Base-by-base conservation (phyloP, 2,888 invertebrate species). In the Tetrapedia diversipes region DNA sequence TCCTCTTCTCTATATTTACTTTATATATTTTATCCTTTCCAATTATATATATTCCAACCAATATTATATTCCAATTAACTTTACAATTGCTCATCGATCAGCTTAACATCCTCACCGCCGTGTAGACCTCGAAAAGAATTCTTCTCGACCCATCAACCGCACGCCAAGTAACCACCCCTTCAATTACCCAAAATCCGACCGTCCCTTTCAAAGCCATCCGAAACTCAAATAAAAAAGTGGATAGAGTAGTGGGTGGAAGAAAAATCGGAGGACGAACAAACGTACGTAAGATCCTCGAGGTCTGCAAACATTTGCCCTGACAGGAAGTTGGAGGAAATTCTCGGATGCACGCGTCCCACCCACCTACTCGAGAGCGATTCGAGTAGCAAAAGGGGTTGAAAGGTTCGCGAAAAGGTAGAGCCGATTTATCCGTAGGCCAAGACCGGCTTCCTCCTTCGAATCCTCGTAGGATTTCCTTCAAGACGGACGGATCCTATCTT, bases 401-500 rank as follows among this genome's bases (percentile, higher is more conserved):
- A 79, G 65, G 63, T 67, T 71, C 45, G 41, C 59, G 81, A 81
- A 84, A 84, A 82, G 78, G 73, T 63, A 68, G 72, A 77, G 70
- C 72, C 82, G 84, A 84, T 84, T 84, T 84, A 84, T 84, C 77
- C 61, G 54, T 22, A 41, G 37, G 29, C 78, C 34, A 22, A 49
- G 59, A 45, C 60, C 64, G 0, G 16, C 73, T 73, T 69, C 61
- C 59, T 22, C 19, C n/a, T n/a, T n/a, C 61, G 80, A 80, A 84
- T 74, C 51, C 79, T 61, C 73, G 45, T 10, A 76, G 84, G 84
- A 84, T 84, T 78, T 75, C 79, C 72, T 80, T 79, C 78, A 70
- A 59, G 64, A 69, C 53, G 41, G 51, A 39, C 49, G 63, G 66
- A 73, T 77, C 71, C 66, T 78, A 81, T 78, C 74, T 68, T 34